phyloP scores from a whole-genome alignment of 2,888 invertebrate genomes.

The Pasiphila rectangulata region DNA sequence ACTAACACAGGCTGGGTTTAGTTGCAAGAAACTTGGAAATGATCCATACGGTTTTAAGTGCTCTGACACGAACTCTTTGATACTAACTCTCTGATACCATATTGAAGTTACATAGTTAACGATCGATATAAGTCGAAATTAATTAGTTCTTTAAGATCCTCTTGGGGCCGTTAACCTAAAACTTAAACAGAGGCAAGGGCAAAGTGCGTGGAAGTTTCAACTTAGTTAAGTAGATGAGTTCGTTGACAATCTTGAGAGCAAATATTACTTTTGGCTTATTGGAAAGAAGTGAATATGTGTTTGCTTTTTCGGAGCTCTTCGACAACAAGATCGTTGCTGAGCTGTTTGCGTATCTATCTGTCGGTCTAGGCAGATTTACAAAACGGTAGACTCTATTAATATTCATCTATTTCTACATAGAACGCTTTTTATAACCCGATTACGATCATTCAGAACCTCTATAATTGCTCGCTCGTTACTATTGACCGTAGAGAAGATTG shows the following conservation, averaged over 20 bases:
- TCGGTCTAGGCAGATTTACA: too few species aligned
- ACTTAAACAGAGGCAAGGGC: constrained; percentile 24
- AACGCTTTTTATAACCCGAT: too few species aligned
- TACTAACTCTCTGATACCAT: constrained; percentile 18
- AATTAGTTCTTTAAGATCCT: constrained; percentile 27
- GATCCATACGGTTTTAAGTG: constrained; percentile 11
- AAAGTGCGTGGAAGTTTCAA: constrained; percentile 20
- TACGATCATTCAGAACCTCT: too few species aligned
- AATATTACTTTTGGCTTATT: constrained; percentile 24
- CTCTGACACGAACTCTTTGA: constrained; percentile 16
- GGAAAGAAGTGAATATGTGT: constrained; percentile 12
- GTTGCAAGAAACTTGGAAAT: constrained; percentile 21
- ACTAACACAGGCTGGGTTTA: constrained; percentile 15
- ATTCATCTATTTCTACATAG: too few species aligned
- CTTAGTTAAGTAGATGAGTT: constrained; percentile 20
- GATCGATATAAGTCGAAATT: constrained; percentile 30
- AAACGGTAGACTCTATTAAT: too few species aligned
- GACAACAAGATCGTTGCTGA: not conserved
- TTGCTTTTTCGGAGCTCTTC: constrained; percentile 1
- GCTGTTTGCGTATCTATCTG: not conserved
- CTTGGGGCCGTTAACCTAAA: constrained; percentile 23
- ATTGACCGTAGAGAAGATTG: too few species aligned
- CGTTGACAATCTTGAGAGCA: constrained; percentile 23
- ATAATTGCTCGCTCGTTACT: too few species aligned
- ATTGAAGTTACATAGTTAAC: constrained; percentile 27